Base-by-base conservation (phyloP, 2,113 vertebrate species). In the Mustelus asterias region DNA sequence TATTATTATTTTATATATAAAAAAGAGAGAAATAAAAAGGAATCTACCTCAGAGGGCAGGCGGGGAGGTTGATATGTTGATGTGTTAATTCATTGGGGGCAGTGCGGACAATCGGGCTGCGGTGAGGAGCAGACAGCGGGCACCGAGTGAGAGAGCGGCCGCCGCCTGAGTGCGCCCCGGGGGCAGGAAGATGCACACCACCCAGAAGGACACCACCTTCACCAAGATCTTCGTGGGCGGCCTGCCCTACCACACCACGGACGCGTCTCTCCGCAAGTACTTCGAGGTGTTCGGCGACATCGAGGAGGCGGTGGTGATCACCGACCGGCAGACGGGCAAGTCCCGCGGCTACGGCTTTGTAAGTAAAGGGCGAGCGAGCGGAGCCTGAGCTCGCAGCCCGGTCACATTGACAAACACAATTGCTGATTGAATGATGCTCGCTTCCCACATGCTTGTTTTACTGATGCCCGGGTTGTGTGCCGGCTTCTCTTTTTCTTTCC, bases 181-280 rank as follows among this genome's bases (percentile, higher is more conserved):
- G 96, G 96, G 96, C 0, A 67, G 65, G 97, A 98, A 98, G 97
- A 99, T 99, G 99, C 99, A 99, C 98, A 99, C 98, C 97, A 99
- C 98, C 96, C 99, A 99, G 98, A 99, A 99, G 98, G 99, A 99
- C 97, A 99, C 99, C 96, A 99, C 99, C 96, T 99, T 99, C 97
- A 99, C 99, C 96, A 99, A 99, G 98, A 99, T 99, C 97, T 99
- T 99, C 97, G 99, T 99, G 96, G 99, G 99, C 96, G 99, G 99
- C 96, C 97, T 99, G 95, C 99, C 99, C 96, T 99, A 99, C 97
- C 99, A 99, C 98, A 99, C 99, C 98, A 99, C 99, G 96, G 99
- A 99, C 97, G 98, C 98, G 97, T 99, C 99, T 97, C 98, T 99
- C 97, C 98, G 99, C 98, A 99, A 99, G 97, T 99, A 99, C 97